Evolutionary conservation across 1,140 invertebrate genomes (phyloP).

Genomic region (Meteorus sp.): DNA sequence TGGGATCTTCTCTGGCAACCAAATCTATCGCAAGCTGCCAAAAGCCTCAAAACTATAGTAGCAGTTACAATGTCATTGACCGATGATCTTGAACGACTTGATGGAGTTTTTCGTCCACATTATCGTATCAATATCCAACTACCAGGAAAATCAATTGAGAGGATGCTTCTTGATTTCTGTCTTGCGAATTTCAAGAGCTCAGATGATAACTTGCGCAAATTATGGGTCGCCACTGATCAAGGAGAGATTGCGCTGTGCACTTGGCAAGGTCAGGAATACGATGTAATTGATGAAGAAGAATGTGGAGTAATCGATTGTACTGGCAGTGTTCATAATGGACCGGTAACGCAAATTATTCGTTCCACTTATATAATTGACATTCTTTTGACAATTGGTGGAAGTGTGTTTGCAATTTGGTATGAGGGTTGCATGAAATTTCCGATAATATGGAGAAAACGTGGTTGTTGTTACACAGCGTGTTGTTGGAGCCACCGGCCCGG

Average conservation of each 20-base stretch:
- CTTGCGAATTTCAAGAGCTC: conserved; percentile 2
- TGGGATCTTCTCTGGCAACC: conserved; percentile 64
- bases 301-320: conserved; percentile 36
- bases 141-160: conserved; percentile 19
- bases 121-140: conserved; percentile 48
- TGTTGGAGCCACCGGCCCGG: conserved; percentile 59
- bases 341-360: conserved; percentile 60
- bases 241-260: conserved; percentile 59
- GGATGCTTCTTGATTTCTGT: conserved; percentile 29
- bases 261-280: conserved; percentile 64
- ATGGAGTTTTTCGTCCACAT: conserved; percentile 61
- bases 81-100: conserved; percentile 57
- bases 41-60: conserved; percentile 56
- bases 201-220: conserved; percentile 6
- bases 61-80: conserved; percentile 41
- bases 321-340: conserved; percentile 66
- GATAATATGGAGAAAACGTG: conserved; percentile 59
- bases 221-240: conserved; percentile 39
- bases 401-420: conserved; percentile 64
- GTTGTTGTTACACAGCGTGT: conserved; percentile 55
- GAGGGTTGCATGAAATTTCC: conserved; percentile 56
- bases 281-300: conserved; percentile 58
- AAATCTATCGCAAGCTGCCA: neutral
- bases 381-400: conserved; percentile 64
- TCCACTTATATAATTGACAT: conserved; percentile 63